phyloP scores from a whole-genome alignment of 2,888 invertebrate genomes.

The Nudaria mundana region DNA sequence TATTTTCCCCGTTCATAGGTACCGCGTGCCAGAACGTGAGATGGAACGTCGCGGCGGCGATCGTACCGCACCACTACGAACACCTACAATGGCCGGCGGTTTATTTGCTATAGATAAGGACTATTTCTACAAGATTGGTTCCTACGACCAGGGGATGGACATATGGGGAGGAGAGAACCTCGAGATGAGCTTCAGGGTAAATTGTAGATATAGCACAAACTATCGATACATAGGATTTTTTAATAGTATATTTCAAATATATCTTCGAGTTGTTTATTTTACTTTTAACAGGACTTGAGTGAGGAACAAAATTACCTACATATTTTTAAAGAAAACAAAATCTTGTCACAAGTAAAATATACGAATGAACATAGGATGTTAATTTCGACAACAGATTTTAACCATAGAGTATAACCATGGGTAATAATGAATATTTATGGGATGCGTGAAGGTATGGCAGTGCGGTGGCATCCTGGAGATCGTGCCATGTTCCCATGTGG shows the following conservation, averaged over 20 bases:
- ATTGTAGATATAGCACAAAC: conserved; percentile 4
- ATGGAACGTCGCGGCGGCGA: conserved; percentile 96
- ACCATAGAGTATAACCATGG: no score
- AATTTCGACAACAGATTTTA: no score
- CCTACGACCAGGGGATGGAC: conserved; percentile 99
- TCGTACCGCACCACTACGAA: conserved; percentile 94
- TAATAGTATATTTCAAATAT: neutral
- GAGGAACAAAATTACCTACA: no score
- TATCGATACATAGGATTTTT: neutral
- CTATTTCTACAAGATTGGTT: conserved; percentile 98
- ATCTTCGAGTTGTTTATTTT: no score
- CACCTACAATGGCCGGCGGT: conserved; percentile 99
- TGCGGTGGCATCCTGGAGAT: conserved; percentile 98
- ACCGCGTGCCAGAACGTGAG: conserved; percentile 98
- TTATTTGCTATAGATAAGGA: conserved; percentile 96
- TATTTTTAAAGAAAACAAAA: no score
- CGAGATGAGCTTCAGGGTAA: conserved; percentile 96
- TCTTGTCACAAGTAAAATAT: no score
- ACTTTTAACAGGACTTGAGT: no score
- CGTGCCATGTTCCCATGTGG: conserved; percentile 97
- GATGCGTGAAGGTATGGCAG: conserved; percentile 90
- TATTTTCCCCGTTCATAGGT: conserved; percentile 78
- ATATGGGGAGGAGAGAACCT: conserved; percentile 99
- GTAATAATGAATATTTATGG: conserved; percentile 18
- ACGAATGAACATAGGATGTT: no score